Evolutionary conservation across 2,888 invertebrate genomes (phyloP).

Genomic region (Melanophora roralis): DNA sequence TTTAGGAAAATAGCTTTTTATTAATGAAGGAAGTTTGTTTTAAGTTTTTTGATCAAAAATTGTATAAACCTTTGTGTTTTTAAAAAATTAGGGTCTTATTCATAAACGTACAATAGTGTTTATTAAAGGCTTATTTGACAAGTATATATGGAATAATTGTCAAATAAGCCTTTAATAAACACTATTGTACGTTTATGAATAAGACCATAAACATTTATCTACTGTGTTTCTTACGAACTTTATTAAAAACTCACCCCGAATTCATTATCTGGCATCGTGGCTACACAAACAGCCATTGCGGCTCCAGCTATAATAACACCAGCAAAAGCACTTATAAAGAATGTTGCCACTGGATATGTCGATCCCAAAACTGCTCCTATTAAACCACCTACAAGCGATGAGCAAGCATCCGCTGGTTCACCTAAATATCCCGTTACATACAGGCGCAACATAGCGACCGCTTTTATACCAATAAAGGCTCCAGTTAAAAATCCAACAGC

Average conservation of each 20-base stretch:
- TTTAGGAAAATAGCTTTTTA: no score
- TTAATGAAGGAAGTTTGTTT: no score
- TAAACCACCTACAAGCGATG: slow-evolving; percentile 76
- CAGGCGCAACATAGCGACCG: slow-evolving; percentile 90
- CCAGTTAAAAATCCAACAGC: slow-evolving; percentile 93
- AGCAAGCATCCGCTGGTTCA: slow-evolving; percentile 76
- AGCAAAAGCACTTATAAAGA: slow-evolving; percentile 76
- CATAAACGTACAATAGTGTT: no score
- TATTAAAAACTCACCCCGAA: slow-evolving; percentile 73
- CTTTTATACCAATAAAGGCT: slow-evolving; percentile 88
- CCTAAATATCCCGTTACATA: slow-evolving; percentile 87
- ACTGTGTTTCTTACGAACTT: no score
- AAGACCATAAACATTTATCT: no score
- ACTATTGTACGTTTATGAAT: no score
- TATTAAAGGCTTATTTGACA: no score
- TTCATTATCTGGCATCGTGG: slow-evolving; percentile 77
- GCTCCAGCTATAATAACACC: slow-evolving; percentile 76
- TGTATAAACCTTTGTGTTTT: no score
- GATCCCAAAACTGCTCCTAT: slow-evolving; percentile 76
- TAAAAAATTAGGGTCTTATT: no score
- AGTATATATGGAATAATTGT: no score
- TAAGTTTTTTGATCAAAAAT: no score
- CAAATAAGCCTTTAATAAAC: no score
- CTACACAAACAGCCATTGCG: slow-evolving; percentile 76
- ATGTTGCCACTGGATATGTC: slow-evolving; percentile 76